phyloP scores from a whole-genome alignment of 2,888 invertebrate genomes.

The Amphimallon solstitiale region DNA sequence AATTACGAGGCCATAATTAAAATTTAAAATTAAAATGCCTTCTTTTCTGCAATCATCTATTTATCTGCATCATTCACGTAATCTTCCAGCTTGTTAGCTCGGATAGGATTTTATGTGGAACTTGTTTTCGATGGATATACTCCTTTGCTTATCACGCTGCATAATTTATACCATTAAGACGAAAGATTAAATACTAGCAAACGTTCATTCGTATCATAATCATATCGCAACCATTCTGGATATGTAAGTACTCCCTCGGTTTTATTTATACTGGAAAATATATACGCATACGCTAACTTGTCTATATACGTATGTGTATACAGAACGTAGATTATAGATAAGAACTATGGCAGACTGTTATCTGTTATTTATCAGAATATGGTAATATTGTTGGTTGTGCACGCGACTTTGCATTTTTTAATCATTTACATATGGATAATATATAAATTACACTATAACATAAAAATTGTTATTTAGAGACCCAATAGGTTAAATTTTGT shows the following conservation, averaged over 20 bases:
- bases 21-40: slow-evolving; percentile 3
- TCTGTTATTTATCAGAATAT: slow-evolving; percentile 24
- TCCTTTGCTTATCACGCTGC: slow-evolving; percentile 60
- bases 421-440: neutral
- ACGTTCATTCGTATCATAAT: slow-evolving; percentile 35
- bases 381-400: slow-evolving; percentile 24
- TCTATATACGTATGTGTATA: neutral
- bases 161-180: slow-evolving; percentile 62
- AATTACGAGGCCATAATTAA: neutral
- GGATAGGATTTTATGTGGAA: slow-evolving; percentile 9
- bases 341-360: slow-evolving; percentile 21
- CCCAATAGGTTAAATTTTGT: too few relatives aligned
- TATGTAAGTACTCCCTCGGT: slow-evolving; percentile 1
- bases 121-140: slow-evolving; percentile 49
- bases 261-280: slow-evolving; percentile 16
- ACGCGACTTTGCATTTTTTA: slow-evolving; percentile 34
- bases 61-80: slow-evolving; percentile 3
- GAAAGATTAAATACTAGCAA: slow-evolving; percentile 60
- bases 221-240: slow-evolving; percentile 19
- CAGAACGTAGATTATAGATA: slow-evolving; percentile 19
- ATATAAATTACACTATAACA: too few relatives aligned
- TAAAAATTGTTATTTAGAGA: neutral
- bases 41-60: neutral
- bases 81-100: slow-evolving; percentile 11
- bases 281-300: neutral